Evolutionary conservation across 2,797 vertebrate genomes (phyloP).

Genomic region (Coracias cyanogaster): DNA sequence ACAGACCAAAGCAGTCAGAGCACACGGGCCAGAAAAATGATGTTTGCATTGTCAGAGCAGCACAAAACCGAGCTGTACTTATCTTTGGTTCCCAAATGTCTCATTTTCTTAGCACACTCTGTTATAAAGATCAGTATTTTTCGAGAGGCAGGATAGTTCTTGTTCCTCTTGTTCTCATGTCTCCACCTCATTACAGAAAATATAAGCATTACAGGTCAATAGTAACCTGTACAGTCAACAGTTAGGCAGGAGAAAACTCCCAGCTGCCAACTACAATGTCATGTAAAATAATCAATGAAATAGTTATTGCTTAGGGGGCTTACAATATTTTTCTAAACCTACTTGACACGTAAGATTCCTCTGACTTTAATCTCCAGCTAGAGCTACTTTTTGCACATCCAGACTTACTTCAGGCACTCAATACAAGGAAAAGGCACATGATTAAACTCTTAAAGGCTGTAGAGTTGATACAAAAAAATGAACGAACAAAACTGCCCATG

Average conservation of each 20-base stretch:
- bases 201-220: neutral
- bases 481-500: neutral
- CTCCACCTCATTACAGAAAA: neutral
- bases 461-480: neutral
- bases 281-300: neutral
- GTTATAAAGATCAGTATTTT: neutral
- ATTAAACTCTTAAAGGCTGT: neutral
- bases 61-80: neutral
- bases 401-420: neutral
- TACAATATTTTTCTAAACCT: neutral
- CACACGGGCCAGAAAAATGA: neutral
- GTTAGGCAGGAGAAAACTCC: neutral
- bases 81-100: neutral
- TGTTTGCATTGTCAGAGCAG: neutral
- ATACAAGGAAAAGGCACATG: neutral
- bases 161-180: neutral
- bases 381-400: neutral
- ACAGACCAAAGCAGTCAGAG: neutral
- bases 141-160: neutral
- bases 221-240: neutral
- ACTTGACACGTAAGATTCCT: neutral
- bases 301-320: neutral
- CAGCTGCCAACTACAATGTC: neutral
- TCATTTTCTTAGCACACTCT: neutral
- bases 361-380: neutral